These are phyloP conservation scores for Calameuta idolon DNA, from an alignment of 2,888 invertebrate species.

Conservation along the genomic window DNA sequence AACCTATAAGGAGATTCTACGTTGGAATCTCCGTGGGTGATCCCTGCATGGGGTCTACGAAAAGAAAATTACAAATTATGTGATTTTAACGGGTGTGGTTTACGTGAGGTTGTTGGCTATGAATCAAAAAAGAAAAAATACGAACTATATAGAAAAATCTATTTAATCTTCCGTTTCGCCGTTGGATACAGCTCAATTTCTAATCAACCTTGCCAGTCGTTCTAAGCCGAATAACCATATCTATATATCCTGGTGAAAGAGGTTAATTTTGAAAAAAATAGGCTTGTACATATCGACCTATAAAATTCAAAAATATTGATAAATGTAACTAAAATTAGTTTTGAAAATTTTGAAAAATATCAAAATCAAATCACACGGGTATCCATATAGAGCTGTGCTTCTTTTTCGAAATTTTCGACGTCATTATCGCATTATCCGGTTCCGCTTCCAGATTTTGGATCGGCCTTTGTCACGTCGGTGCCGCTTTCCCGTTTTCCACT, in stretches of 20 bases:
- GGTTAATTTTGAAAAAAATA: neutral
- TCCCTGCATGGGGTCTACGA: conserved; percentile 18
- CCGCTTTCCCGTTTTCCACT: neutral
- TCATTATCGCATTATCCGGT: conserved; percentile 54
- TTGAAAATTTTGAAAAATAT: neutral
- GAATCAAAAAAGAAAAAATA: conserved; percentile 10
- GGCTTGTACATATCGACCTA: neutral
- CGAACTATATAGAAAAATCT: conserved; percentile 11
- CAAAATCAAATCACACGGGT: neutral
- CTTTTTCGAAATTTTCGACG: neutral
- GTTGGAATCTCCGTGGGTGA: conserved; percentile 19
- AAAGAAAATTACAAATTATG: conserved; percentile 25
- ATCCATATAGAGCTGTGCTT: neutral
- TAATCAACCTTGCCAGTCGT: neutral
- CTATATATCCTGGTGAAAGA: neutral
- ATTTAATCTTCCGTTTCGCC: conserved; percentile 27
- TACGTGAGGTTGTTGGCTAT: conserved; percentile 20
- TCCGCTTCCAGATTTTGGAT: conserved; percentile 52
- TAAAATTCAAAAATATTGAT: neutral
- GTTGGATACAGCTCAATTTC: conserved; percentile 26
- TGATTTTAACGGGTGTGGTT: conserved; percentile 31
- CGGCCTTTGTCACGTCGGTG: neutral
- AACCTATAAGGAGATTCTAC: neutral
- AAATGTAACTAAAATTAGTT: no score
- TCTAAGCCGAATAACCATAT: neutral